These are phyloP conservation scores for Andrena cerasifolii DNA, from an alignment of 1,140 invertebrate genomes.

Conservation along the genomic window DNA sequence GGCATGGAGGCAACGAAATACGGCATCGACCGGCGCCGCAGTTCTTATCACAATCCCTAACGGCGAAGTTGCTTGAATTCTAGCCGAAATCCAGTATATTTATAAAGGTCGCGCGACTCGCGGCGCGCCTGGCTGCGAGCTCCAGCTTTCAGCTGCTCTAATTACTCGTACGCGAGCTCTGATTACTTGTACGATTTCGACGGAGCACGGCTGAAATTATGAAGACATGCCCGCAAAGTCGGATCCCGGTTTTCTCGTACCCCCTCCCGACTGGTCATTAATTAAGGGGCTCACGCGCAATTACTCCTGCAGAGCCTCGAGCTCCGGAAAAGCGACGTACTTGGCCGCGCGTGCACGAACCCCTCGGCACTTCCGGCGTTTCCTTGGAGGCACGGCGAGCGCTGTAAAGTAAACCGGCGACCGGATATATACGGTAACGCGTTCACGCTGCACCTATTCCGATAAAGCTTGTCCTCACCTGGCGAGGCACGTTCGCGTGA, in stretches of 20 bases:
- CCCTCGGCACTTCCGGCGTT: conserved; percentile 14
- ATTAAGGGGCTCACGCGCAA: conserved; percentile 34
- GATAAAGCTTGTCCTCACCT: conserved; percentile 19
- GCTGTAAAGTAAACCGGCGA: background rate
- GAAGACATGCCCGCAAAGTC: conserved; percentile 27
- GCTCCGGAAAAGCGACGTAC: background rate
- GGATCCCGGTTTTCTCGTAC: conserved; percentile 6
- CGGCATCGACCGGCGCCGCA: background rate
- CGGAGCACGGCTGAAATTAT: conserved; percentile 22
- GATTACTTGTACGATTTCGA: conserved; percentile 15
- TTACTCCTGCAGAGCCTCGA: conserved; percentile 10
- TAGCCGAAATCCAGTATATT: too few species aligned
- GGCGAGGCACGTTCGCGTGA: conserved; percentile 6
- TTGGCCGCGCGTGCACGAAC: conserved; percentile 6
- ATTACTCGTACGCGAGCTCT: conserved; percentile 32
- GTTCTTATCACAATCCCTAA: background rate
- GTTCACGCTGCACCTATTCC: background rate
- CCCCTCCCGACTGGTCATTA: conserved; percentile 26
- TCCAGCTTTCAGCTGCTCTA: background rate
- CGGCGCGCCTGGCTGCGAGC: background rate
- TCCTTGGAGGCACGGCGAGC: background rate
- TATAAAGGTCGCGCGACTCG: too few species aligned
- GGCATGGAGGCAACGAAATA: background rate
- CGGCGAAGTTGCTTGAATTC: background rate
- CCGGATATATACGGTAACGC: conserved; percentile 15